Conservation (phyloP, 2,797 vertebrate species). For the Australoheros facetus region DNA sequence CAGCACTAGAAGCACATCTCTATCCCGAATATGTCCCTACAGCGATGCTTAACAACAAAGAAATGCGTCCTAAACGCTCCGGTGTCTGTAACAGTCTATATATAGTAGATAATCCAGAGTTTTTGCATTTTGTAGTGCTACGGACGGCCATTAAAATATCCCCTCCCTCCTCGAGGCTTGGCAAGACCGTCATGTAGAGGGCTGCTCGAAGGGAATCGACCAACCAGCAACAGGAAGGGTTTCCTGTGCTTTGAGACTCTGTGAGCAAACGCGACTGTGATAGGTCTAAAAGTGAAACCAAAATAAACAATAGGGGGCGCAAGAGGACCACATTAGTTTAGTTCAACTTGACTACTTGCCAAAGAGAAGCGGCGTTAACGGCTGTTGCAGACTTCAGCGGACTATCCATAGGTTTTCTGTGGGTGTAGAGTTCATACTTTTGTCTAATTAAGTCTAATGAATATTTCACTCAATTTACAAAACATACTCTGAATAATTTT, state of each 20-base stretch:
- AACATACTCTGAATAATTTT: background rate
- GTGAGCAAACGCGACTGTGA: constrained; percentile 52
- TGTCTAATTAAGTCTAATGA: no score
- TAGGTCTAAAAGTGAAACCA: constrained; percentile 50
- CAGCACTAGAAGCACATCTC: constrained; percentile 40
- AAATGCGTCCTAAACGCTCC: background rate
- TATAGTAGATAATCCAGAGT: constrained; percentile 68
- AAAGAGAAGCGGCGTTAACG: background rate
- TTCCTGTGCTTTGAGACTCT: background rate
- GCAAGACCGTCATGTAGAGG: constrained; percentile 54
- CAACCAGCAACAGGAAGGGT: constrained; percentile 64
- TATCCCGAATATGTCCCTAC: background rate
- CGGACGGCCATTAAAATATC: constrained; percentile 82
- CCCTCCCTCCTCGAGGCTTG: constrained; percentile 79
- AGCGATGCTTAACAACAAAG: background rate
- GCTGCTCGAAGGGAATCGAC: constrained; percentile 15
- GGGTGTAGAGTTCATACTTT: background rate
- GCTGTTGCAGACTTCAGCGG: background rate
- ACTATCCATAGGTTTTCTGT: background rate
- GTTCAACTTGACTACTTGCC: constrained; percentile 37
- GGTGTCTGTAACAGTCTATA: constrained; percentile 34
- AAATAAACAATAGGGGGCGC: constrained; percentile 62
- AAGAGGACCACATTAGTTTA: constrained; percentile 22
- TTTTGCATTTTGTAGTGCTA: constrained; percentile 72
- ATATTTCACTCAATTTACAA: background rate